Evolutionary conservation across 2,113 vertebrate species (phyloP).

Genomic region (Megaptera novaeangliae): DNA sequence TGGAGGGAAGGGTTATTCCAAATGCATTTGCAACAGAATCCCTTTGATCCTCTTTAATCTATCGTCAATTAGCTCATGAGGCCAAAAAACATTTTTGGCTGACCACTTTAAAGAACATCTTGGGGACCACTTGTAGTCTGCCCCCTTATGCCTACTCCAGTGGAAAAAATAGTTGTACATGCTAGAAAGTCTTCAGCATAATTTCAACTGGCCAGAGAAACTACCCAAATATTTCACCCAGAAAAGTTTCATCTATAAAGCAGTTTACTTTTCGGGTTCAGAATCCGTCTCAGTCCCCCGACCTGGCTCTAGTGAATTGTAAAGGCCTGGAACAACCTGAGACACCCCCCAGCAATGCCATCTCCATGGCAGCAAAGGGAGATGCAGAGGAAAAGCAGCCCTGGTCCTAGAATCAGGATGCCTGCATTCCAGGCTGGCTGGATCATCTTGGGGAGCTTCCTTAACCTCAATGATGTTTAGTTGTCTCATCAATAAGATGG

Average conservation of each 20-base stretch:
- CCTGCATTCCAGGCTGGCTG: background rate
- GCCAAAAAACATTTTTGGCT: background rate
- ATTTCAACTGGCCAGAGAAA: background rate
- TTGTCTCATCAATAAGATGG: background rate
- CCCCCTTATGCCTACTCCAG: background rate
- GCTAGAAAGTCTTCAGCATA: background rate
- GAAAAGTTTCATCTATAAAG: background rate
- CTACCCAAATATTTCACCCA: background rate
- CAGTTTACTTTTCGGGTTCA: background rate
- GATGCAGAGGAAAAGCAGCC: no score
- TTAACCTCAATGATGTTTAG: background rate
- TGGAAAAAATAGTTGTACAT: background rate
- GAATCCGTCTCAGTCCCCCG: background rate
- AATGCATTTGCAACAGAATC: background rate
- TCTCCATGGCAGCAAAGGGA: background rate
- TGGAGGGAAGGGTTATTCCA: background rate
- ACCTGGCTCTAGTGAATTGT: background rate
- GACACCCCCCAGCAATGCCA: background rate
- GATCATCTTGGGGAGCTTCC: background rate
- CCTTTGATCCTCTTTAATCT: background rate
- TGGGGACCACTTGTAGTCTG: background rate
- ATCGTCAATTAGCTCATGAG: slow-evolving; percentile 13
- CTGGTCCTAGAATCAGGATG: background rate
- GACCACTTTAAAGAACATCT: background rate
- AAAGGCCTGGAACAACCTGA: background rate